These are phyloP conservation scores for Nephrotoma appendiculata DNA, from an alignment of 2,888 invertebrate species.

Conservation along the genomic window DNA sequence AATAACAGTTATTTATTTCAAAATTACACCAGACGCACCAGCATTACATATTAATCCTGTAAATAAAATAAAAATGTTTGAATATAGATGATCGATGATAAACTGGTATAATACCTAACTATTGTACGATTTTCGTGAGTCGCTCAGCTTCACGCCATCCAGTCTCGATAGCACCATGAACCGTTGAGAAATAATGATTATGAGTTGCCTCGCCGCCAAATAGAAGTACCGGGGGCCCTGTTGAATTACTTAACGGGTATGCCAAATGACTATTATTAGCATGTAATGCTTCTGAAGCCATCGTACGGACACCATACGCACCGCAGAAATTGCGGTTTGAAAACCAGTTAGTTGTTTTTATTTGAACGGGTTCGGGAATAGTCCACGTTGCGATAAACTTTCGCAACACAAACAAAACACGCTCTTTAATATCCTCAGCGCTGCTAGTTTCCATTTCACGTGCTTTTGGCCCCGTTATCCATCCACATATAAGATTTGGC, in stretches of 20 bases:
- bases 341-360: constrained; percentile 43
- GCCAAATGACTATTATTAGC: constrained; percentile 34
- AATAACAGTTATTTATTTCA: too few species aligned
- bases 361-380: constrained; percentile 23
- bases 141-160: constrained; percentile 60
- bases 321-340: constrained; percentile 44
- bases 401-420: constrained; percentile 26
- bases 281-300: constrained; percentile 29
- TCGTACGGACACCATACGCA: constrained; percentile 47
- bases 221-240: constrained; percentile 37
- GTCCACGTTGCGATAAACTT: constrained; percentile 25
- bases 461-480: constrained; percentile 52
- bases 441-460: constrained; percentile 43
- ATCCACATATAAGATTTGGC: constrained; percentile 46
- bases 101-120: not conserved
- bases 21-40: too few species aligned
- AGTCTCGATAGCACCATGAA: constrained; percentile 57
- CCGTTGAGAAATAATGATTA: constrained; percentile 46
- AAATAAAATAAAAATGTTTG: too few species aligned
- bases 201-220: constrained; percentile 58
- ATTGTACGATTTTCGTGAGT: not conserved
- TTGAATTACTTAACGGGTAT: constrained; percentile 32
- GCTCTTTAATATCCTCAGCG: constrained; percentile 33
- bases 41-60: too few species aligned
- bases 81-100: too few species aligned